Percentiles rank a stretch among this genome's conserved stretches.
These are phyloP conservation scores for Neodon shergylaensis DNA, from an alignment of 2,113 vertebrate species.

Conservation along the genomic window DNA sequence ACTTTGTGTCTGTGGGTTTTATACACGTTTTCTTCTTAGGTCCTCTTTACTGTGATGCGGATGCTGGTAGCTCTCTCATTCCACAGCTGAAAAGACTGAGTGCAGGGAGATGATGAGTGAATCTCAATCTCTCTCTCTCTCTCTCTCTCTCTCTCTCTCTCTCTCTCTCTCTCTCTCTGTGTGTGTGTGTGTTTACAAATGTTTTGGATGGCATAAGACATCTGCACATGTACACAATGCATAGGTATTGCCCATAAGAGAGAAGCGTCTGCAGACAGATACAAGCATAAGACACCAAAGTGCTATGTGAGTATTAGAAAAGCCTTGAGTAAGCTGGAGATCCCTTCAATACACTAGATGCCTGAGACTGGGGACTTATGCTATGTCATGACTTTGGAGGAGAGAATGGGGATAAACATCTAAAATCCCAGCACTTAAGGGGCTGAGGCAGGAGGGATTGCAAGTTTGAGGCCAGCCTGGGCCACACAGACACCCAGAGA, in stretches of 20 bases:
- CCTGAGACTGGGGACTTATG: not conserved
- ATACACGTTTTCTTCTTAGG: not conserved
- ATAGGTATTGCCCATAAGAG: not conserved
- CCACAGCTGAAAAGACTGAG: not conserved
- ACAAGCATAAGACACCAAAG: too few relatives aligned
- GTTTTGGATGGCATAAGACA: not conserved
- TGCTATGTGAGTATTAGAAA: not conserved
- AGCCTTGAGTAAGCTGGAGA: fast-evolving
- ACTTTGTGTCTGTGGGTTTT: not conserved
- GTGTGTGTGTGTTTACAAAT: not conserved
- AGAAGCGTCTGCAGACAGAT: not conserved
- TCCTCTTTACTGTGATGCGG: not conserved
- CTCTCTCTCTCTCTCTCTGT: not conserved
- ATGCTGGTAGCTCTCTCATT: not conserved
- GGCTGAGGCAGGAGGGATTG: not conserved
- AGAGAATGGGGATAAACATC: not conserved
- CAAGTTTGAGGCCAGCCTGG: not conserved
- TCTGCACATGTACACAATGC: not conserved
- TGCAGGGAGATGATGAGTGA: not conserved
- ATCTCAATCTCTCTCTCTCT: not conserved
- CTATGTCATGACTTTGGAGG: not conserved
- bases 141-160: not conserved
- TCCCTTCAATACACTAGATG: not conserved
- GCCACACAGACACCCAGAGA: not conserved
- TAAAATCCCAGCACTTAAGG: not conserved